Percentiles rank a stretch among this genome's conserved stretches.
Conservation (phyloP, 1,140 invertebrate species). For the Monomorium pharaonis region DNA sequence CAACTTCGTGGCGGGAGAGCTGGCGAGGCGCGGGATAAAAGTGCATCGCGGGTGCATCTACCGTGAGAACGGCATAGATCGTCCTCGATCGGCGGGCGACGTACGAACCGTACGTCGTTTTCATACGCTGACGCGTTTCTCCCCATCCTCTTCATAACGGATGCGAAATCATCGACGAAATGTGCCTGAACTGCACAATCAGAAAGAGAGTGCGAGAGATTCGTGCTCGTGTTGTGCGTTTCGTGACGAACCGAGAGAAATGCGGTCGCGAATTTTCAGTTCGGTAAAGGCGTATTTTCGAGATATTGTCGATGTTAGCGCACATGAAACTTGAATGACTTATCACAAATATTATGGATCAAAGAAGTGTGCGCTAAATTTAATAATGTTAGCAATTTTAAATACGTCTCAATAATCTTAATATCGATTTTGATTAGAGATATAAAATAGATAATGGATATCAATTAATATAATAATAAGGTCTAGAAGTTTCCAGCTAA, state of each 20-base stretch:
- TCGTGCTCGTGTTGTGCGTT: neutral
- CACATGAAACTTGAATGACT: neutral
- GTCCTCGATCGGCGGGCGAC: conserved; percentile 52
- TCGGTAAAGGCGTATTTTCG: neutral
- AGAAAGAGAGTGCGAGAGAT: neutral
- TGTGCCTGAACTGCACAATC: conserved; percentile 46
- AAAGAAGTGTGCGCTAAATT: neutral
- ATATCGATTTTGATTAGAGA: neutral
- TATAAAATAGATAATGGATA: neutral
- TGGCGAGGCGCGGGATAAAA: conserved; percentile 61
- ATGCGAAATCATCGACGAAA: conserved; percentile 58
- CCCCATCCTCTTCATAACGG: neutral
- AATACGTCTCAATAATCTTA: neutral
- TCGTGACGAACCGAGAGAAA: neutral
- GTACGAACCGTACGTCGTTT: conserved; percentile 26
- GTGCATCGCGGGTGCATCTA: conserved; percentile 59
- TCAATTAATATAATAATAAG: neutral
- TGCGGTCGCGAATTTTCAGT: neutral
- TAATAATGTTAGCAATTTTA: neutral
- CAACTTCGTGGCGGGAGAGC: conserved; percentile 12
- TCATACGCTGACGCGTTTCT: conserved; percentile 42
- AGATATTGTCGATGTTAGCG: neutral
- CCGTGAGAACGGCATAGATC: conserved; percentile 63
- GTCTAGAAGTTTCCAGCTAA: neutral
- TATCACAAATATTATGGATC: neutral